These are phyloP conservation scores for Empidonax alnorum DNA, from an alignment of 2,113 vertebrate species.

Conservation along the genomic window DNA sequence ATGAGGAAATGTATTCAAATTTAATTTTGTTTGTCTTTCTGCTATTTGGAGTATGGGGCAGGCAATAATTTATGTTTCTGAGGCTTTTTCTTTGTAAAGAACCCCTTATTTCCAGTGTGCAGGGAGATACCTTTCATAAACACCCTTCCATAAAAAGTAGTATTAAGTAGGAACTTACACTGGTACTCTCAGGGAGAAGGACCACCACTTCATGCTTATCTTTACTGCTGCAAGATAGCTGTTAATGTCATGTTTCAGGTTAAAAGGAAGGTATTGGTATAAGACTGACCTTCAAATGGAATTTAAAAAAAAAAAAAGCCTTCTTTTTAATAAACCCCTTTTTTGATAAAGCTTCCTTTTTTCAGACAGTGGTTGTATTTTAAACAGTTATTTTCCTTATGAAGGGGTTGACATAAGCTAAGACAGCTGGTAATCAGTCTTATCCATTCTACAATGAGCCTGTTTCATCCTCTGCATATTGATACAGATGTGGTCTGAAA, in stretches of 20 bases:
- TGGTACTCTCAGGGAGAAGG: fast-evolving
- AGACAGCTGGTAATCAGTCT: not conserved
- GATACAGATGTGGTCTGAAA: not conserved
- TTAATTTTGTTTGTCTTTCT: not conserved
- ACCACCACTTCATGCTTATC: not conserved
- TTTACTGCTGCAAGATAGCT: not conserved
- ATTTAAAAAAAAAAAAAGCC: not conserved
- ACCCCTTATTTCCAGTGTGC: not conserved
- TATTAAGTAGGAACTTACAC: not conserved
- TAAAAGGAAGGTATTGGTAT: not conserved
- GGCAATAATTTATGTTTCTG: not conserved
- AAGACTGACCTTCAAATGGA: not conserved
- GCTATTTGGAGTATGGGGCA: not conserved
- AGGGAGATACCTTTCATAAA: not conserved
- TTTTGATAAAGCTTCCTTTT: not conserved
- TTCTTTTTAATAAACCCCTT: not conserved
- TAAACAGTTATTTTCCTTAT: not conserved
- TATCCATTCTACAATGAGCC: not conserved
- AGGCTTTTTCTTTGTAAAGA: not conserved
- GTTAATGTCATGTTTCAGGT: not conserved
- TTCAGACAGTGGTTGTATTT: not conserved
- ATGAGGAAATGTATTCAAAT: not conserved
- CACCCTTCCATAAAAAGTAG: not conserved
- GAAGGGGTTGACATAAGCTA: not conserved
- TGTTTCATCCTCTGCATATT: not conserved